Evolutionary conservation across 1,140 invertebrate genomes (phyloP), one percentile per base, ranked within the genome.

Genomic region (Olivierus martensii): DNA sequence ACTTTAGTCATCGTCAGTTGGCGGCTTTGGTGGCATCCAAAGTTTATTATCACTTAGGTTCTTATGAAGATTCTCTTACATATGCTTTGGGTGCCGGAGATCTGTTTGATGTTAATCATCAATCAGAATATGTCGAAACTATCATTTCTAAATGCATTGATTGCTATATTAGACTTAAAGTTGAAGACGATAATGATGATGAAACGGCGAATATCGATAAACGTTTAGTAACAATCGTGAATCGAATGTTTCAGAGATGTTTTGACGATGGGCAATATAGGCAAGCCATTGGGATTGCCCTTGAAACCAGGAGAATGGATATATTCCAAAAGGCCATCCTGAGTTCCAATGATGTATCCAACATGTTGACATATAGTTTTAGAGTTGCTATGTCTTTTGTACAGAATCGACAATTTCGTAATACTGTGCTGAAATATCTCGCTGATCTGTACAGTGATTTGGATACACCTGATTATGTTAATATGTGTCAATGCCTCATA

Each of bases 11-110:
- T 62, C 82, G 88, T 63, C 80, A 95, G 62, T 69, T 97, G 43
- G 95, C 95, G 47, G 93, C 94, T 22, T 77, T 99, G 56, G 90
- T 99, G 21, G 93, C 92, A 6, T 97, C 93, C 59, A 99, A 99
- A 74, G 91, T 98, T 5, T 98, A 97, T 66, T 97, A 96, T 71
- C 92, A 99, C 70, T 74, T 99, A 46, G 92, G 92, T 28, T 87
- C 88, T 5, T 97, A 93, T 73, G 87, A 94, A 67, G 90, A 97
- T 71, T 92, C 93, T 0, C 66, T 98, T 51, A 88, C 84, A 34
- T 95, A 91, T 74, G 91, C 94, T 36, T 73, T 97, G 12, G 86
- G 89, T 48, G 89, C 94, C 63, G 89, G 89, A 45, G 79, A 87
- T 62, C 72, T 95, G 1, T 96, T 98, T 70, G 87, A 97, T 73